Conservation (phyloP, 2,113 vertebrate genomes). For the Protomyctophum bolini region DNA sequence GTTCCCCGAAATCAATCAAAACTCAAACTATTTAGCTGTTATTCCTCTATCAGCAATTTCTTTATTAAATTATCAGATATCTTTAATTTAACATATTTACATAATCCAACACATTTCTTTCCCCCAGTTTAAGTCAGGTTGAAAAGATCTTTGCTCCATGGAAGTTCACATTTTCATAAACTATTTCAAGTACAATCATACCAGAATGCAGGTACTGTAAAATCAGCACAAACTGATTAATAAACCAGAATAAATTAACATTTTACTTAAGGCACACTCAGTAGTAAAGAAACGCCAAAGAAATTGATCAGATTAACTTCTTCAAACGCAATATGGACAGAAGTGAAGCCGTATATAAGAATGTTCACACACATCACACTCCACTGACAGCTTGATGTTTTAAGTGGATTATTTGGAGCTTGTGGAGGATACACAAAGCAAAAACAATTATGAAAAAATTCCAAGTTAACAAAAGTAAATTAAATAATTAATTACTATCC, state of each 20-base stretch:
- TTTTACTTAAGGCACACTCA: constrained; percentile 52
- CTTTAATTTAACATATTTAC: not conserved
- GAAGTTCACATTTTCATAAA: constrained; percentile 22
- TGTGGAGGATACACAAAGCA: not conserved
- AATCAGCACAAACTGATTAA: too few species aligned
- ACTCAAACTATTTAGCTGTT: too few species aligned
- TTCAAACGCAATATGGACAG: not conserved
- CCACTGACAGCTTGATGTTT: not conserved
- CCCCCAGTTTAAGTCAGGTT: not conserved
- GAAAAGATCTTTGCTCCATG: not conserved
- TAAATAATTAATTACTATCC: too few species aligned
- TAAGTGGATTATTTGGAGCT: not conserved
- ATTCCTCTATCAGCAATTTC: too few species aligned
- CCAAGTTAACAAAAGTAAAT: too few species aligned
- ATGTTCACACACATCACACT: not conserved
- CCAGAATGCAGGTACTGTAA: not conserved
- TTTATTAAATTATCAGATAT: not conserved
- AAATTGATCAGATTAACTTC: not conserved
- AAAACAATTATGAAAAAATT: too few species aligned
- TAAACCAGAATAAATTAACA: constrained; percentile 50
- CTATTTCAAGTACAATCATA: constrained; percentile 23
- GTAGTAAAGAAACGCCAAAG: constrained; percentile 16
- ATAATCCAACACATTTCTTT: not conserved
- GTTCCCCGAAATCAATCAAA: too few species aligned
- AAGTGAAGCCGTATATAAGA: not conserved